Conservation (phyloP, 2,113 vertebrate species). For the Athene cunicularia region DNA sequence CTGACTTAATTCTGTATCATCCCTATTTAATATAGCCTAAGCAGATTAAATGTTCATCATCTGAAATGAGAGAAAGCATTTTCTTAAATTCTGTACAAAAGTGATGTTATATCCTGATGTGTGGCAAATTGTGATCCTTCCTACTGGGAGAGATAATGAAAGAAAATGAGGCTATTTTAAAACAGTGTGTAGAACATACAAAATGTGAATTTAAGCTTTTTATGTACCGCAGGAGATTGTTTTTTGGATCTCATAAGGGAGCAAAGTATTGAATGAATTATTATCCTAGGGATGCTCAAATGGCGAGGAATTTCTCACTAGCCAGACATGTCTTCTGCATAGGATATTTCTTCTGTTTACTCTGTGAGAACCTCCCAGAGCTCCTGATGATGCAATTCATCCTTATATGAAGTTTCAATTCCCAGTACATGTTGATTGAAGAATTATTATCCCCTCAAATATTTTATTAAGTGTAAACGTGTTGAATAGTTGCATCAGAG, state of each 20-base stretch:
- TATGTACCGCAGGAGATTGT: background rate
- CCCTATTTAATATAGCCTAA: background rate
- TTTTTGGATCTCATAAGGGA: background rate
- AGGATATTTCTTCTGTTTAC: background rate
- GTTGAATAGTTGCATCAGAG: background rate
- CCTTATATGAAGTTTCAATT: background rate
- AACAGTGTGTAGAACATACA: accelerated
- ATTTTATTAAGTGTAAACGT: background rate
- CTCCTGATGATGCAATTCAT: background rate
- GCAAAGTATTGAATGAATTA: background rate
- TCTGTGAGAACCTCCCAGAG: background rate
- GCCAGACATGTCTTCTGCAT: background rate
- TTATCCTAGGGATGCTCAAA: background rate
- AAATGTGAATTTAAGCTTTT: background rate
- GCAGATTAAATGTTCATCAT: background rate
- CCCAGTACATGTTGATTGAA: background rate
- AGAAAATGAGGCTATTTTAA: background rate
- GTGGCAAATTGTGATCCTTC: background rate
- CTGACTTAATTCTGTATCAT: background rate
- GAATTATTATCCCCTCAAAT: background rate
- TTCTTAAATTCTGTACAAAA: background rate
- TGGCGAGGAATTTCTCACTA: background rate
- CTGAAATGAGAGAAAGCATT: background rate
- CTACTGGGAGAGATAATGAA: background rate
- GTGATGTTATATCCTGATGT: background rate